A percentile compares a stretch with the other conserved stretches of the same genome.
These are phyloP conservation scores for Microcebus griseorufus DNA, from an alignment of 2,113 vertebrate genomes.

Conservation along the genomic window DNA sequence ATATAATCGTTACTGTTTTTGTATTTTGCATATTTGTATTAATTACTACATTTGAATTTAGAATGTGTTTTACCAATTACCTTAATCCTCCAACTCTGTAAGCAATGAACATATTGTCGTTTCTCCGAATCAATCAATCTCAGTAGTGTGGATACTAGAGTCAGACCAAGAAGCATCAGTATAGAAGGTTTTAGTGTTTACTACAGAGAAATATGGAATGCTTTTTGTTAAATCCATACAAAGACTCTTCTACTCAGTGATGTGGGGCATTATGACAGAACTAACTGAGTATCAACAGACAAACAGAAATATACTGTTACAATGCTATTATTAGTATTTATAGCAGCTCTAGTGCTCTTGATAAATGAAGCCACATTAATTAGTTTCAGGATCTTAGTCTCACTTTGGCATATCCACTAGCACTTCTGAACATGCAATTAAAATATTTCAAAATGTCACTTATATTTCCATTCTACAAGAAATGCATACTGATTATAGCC, in stretches of 20 bases:
- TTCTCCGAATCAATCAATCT: background rate
- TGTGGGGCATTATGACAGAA: slow-evolving; percentile 17
- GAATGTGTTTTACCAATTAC: background rate
- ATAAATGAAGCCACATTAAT: slow-evolving; percentile 91
- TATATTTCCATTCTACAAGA: slow-evolving; percentile 82
- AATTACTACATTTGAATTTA: background rate
- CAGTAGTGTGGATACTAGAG: background rate
- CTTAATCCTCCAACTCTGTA: background rate
- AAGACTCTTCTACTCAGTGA: slow-evolving; percentile 36
- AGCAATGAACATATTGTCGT: background rate
- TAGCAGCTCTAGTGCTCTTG: slow-evolving; percentile 81
- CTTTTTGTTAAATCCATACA: slow-evolving; percentile 57
- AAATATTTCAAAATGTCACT: slow-evolving; percentile 87
- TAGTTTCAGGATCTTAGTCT: slow-evolving; percentile 87
- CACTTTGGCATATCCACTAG: slow-evolving; percentile 83
- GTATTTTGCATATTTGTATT: background rate
- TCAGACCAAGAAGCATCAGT: background rate
- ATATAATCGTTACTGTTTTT: background rate
- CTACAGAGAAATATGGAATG: slow-evolving; percentile 26
- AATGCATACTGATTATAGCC: slow-evolving; percentile 85
- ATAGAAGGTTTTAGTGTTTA: slow-evolving; percentile 34
- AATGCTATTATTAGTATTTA: slow-evolving; percentile 87
- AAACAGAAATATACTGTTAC: slow-evolving; percentile 82
- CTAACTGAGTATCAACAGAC: slow-evolving; percentile 65
- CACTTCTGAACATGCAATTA: slow-evolving; percentile 86